These are phyloP conservation scores for Buathra laborator DNA, from an alignment of 2,888 invertebrate genomes.

Conservation along the genomic window DNA sequence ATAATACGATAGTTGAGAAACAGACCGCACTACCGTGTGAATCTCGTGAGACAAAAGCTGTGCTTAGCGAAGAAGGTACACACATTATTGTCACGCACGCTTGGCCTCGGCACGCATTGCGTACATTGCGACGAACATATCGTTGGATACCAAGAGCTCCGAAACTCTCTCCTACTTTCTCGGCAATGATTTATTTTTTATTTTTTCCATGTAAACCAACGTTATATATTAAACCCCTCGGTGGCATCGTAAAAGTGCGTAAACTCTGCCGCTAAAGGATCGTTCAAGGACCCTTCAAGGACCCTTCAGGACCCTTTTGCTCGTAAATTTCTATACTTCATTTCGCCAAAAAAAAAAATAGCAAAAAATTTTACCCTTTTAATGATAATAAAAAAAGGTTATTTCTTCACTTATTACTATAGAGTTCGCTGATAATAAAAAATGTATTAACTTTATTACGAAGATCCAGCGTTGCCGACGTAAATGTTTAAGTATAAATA, in stretches of 20 bases:
- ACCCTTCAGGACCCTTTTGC: too few species aligned
- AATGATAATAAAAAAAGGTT: too few species aligned
- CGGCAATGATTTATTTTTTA: neutral
- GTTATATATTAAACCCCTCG: neutral
- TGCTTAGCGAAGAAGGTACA: slow-evolving; percentile 10
- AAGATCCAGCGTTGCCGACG: too few species aligned
- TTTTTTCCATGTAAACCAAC: neutral
- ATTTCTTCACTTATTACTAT: neutral
- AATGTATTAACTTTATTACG: too few species aligned
- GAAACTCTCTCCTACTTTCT: slow-evolving; percentile 14
- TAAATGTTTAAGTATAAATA: too few species aligned
- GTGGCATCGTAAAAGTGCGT: neutral
- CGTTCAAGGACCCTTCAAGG: too few species aligned
- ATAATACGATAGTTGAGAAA: slow-evolving; percentile 39
- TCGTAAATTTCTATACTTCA: too few species aligned
- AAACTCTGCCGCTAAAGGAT: neutral
- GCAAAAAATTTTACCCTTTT: too few species aligned
- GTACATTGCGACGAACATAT: neutral
- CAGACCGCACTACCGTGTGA: slow-evolving; percentile 20
- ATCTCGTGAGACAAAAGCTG: slow-evolving; percentile 20
- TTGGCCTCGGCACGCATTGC: slow-evolving; percentile 34
- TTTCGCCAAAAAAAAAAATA: too few species aligned
- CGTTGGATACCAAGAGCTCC: neutral
- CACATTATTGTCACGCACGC: slow-evolving; percentile 54
- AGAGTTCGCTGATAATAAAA: neutral